Conservation (phyloP, 2,113 vertebrate genomes). For the Meles meles region DNA sequence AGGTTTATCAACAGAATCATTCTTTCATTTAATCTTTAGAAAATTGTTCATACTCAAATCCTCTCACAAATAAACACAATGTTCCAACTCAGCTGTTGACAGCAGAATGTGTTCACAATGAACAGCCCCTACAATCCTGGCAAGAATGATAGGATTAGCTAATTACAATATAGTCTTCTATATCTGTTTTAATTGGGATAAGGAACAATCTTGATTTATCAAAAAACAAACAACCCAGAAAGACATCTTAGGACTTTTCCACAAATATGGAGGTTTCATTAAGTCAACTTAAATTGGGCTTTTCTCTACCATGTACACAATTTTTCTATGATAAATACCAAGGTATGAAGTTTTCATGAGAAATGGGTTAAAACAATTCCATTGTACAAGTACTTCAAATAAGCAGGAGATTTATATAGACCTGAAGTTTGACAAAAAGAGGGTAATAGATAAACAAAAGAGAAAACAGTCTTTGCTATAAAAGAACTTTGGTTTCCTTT, state of each 20-base stretch:
- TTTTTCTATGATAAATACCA: slow-evolving; percentile 26
- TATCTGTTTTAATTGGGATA: slow-evolving; percentile 58
- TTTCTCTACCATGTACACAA: background rate
- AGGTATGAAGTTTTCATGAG: background rate
- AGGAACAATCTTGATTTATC: slow-evolving; percentile 51
- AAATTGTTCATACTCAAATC: slow-evolving; percentile 59
- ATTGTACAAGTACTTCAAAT: background rate
- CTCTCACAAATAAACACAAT: slow-evolving; percentile 68
- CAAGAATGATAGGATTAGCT: slow-evolving; percentile 54
- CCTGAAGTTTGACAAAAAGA: background rate
- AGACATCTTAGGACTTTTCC: slow-evolving; percentile 23
- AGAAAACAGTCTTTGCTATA: background rate
- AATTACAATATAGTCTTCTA: slow-evolving; percentile 44
- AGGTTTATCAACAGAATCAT: slow-evolving; percentile 48
- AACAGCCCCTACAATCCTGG: slow-evolving; percentile 62
- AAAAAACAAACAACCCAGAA: slow-evolving; percentile 51
- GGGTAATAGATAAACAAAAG: background rate
- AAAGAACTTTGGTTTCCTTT: slow-evolving; percentile 22
- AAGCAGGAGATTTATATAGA: background rate
- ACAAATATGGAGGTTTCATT: background rate
- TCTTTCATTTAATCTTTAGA: slow-evolving; percentile 62
- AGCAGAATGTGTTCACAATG: slow-evolving; percentile 67
- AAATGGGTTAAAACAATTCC: slow-evolving; percentile 7
- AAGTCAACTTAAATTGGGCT: slow-evolving; percentile 2
- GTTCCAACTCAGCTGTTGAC: slow-evolving; percentile 61